phyloP scores from a whole-genome alignment of 2,113 vertebrate genomes.

The Sphyrna mokarran region DNA sequence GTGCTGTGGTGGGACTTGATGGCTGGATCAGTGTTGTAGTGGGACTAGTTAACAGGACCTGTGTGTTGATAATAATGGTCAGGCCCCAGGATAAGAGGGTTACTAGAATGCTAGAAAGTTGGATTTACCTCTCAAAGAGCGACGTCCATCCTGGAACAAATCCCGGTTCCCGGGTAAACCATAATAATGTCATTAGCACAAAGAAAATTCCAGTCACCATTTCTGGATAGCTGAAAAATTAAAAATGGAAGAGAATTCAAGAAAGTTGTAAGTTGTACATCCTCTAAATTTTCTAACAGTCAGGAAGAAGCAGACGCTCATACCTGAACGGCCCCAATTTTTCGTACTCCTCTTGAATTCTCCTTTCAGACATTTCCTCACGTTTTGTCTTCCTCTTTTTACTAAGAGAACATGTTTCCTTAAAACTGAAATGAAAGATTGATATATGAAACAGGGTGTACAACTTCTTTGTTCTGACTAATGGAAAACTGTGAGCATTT shows the following conservation, averaged over 20 bases:
- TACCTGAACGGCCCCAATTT: conserved; percentile 88
- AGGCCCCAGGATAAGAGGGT: neutral
- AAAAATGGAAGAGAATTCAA: neutral
- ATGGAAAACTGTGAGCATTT: too few species aligned
- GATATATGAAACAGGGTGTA: too few species aligned
- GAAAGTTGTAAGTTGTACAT: neutral
- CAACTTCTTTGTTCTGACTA: neutral
- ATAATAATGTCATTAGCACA: conserved; percentile 89
- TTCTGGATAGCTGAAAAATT: conserved; percentile 76
- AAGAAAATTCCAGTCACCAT: conserved; percentile 93
- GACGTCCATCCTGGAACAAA: conserved; percentile 97
- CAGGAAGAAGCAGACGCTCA: neutral
- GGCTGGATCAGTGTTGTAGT: neutral
- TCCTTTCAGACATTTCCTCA: conserved; percentile 83
- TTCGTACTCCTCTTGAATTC: conserved; percentile 87
- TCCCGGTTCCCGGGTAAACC: conserved; percentile 94
- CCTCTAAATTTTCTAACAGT: too few species aligned
- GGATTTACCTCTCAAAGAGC: conserved; percentile 82
- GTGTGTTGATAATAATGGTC: neutral
- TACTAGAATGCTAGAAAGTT: neutral
- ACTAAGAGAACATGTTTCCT: conserved; percentile 91
- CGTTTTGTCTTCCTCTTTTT: conserved; percentile 89
- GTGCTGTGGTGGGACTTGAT: neutral
- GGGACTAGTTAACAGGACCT: neutral
- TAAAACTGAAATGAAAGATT: conserved; percentile 65